Evolutionary conservation across 2,113 vertebrate genomes (phyloP), one percentile per base, ranked within the genome.

Genomic region (Xenus cinereus): DNA sequence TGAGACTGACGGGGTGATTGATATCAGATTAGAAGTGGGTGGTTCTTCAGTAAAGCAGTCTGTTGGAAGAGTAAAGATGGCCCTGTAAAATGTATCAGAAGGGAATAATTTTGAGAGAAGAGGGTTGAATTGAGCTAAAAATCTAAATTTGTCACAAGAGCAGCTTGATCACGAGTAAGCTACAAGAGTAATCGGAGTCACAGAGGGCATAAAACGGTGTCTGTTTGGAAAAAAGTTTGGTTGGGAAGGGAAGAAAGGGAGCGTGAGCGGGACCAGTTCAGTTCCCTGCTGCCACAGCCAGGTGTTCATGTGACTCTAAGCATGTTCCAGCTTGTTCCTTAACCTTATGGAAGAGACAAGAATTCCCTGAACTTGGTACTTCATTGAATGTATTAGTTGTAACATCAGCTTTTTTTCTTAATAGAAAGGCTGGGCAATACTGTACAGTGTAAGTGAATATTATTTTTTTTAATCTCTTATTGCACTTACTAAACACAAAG

Each of bases 341-440:
- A 86, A 53, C 2, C 2, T 66, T 35, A 15, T 5, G 24, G 57
- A 76, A 85, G 59, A 46, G 15, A 51, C 2, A 87, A n/a, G 32
- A 81, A 78, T 63, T 69, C 35, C 45, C 27, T 75, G 32, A 54
- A 48, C 19, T 75, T 74, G 14, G 3, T 78, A 26, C 20, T 87
- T 81, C 43, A 33, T 32, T 87, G 50, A 83, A 71, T 43, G 16
- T 86, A 41, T 90, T 87, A 95, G 62, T 97, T 96, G 53, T 96
- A 97, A 96, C 33, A 0, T 82, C 74, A 93, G 13, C 20, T 90
- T 95, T 96, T 97, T 98, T 97, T 89, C 87, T 97, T 93, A 83
- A 75, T 97, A 97, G 95, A 98, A 95, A 95, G 94, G 91, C 95
- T 97, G 95, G 97, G 66, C 95, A 95, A 24, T 97, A 95, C 96